Percentiles rank a stretch among this genome's conserved stretches.
Evolutionary conservation across 2,113 vertebrate genomes (phyloP).

Genomic region (Cichladusa arquata): DNA sequence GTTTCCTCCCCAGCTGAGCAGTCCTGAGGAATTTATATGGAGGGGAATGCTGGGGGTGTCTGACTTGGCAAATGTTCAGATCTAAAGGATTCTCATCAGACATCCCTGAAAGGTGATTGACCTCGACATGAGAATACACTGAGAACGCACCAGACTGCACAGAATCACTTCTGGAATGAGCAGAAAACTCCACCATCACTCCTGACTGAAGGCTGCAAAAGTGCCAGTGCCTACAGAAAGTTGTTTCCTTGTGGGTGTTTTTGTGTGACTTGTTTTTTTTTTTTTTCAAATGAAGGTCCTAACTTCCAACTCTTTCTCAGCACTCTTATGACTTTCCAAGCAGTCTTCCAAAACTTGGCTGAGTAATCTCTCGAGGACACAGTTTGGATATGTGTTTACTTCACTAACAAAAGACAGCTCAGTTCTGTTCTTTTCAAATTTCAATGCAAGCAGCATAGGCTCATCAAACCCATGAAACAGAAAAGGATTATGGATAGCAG

Average conservation of each 20-base stretch:
- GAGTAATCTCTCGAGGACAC: neutral
- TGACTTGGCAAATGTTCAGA: neutral
- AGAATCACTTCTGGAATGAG: neutral
- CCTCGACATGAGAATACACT: neutral
- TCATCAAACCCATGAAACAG: conserved; percentile 13
- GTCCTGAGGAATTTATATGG: neutral
- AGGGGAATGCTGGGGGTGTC: too few species aligned
- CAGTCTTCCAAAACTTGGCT: neutral
- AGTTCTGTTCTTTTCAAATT: neutral
- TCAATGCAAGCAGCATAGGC: neutral
- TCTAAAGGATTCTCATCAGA: neutral
- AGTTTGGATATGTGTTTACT: neutral
- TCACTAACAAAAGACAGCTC: neutral
- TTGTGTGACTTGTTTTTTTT: neutral
- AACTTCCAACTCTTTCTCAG: neutral
- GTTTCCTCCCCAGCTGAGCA: neutral
- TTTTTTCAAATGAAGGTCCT: neutral
- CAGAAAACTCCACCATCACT: neutral
- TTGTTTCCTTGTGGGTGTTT: neutral
- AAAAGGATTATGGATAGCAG: conserved; percentile 37
- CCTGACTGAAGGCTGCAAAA: neutral
- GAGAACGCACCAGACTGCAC: neutral
- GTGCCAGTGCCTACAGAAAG: neutral
- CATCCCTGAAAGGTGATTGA: neutral
- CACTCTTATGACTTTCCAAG: neutral